Conservation (phyloP, 1,140 invertebrate genomes). For the Phymorhynchus buccinoides region DNA sequence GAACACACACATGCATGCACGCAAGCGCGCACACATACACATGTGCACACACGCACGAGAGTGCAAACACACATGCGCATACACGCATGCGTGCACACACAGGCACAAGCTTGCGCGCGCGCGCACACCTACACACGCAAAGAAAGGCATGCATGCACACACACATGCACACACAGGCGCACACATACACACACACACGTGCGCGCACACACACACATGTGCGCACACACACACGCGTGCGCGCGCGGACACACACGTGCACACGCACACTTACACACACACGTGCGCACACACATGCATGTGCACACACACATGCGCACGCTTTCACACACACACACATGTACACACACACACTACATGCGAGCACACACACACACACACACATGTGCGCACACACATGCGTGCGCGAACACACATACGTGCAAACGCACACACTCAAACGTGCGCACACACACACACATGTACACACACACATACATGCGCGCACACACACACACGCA, state of each 20-base stretch:
- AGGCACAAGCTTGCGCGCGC: no score
- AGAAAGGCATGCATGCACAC: no score
- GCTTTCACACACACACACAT: no score
- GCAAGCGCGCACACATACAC: neutral
- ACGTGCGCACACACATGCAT: neutral
- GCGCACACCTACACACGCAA: no score
- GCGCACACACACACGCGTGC: conserved; percentile 4
- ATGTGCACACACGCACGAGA: conserved; percentile 24
- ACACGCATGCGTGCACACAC: neutral
- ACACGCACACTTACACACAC: conserved; percentile 15
- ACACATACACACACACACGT: conserved; percentile 11
- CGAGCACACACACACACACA: no score
- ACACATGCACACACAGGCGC: neutral
- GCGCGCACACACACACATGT: conserved; percentile 9
- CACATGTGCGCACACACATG: no score
- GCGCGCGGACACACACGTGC: neutral
- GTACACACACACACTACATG: no score
- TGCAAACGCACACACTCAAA: neutral
- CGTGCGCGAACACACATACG: no score
- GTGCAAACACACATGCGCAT: neutral
- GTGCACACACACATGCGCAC: neutral
- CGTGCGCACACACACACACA: no score
- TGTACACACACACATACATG: no score
- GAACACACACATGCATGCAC: neutral
- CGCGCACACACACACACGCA: neutral